phyloP scores from a whole-genome alignment of 2,888 invertebrate species.

The Heteropelma amictum region DNA sequence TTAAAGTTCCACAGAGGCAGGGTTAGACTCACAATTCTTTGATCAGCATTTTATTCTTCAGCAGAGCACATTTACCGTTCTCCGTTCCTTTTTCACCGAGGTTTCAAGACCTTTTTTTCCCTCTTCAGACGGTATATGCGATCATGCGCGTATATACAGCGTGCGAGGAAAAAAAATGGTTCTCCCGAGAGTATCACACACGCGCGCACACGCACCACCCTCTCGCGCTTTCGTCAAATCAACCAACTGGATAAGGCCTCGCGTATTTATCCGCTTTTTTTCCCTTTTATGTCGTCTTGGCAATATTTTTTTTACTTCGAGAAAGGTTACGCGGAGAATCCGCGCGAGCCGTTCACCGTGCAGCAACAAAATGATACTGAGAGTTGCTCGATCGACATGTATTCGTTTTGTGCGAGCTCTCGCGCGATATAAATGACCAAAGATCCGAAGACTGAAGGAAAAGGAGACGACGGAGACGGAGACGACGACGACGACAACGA shows the following conservation, averaged over 20 bases:
- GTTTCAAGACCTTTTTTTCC: neutral
- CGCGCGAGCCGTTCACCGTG: slow-evolving; percentile 25
- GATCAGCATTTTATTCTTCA: slow-evolving; percentile 74
- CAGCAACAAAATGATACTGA: slow-evolving; percentile 44
- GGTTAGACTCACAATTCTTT: slow-evolving; percentile 74
- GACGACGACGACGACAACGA: slow-evolving; percentile 25
- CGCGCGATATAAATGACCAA: slow-evolving; percentile 25
- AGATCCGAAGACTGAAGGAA: slow-evolving; percentile 24
- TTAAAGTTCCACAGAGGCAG: too few species aligned
- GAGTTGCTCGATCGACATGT: slow-evolving; percentile 1
- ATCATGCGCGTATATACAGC: slow-evolving; percentile 11
- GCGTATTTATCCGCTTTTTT: slow-evolving; percentile 49
- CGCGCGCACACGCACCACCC: slow-evolving; percentile 47
- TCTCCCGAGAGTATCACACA: slow-evolving; percentile 19
- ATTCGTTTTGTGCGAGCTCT: neutral
- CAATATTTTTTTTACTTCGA: slow-evolving; percentile 1
- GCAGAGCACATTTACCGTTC: slow-evolving; percentile 70
- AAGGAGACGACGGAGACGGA: slow-evolving; percentile 7
- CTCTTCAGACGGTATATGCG: neutral
- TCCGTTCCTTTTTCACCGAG: neutral
- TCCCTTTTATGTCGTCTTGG: neutral
- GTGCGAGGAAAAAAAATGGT: slow-evolving; percentile 19
- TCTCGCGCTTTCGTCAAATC: slow-evolving; percentile 53
- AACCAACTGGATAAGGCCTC: slow-evolving; percentile 42
- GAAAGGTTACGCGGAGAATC: slow-evolving; percentile 36